Evolutionary conservation across 2,888 invertebrate species (phyloP), one percentile per base, ranked within the genome.

Genomic region (Theristus sp.): DNA sequence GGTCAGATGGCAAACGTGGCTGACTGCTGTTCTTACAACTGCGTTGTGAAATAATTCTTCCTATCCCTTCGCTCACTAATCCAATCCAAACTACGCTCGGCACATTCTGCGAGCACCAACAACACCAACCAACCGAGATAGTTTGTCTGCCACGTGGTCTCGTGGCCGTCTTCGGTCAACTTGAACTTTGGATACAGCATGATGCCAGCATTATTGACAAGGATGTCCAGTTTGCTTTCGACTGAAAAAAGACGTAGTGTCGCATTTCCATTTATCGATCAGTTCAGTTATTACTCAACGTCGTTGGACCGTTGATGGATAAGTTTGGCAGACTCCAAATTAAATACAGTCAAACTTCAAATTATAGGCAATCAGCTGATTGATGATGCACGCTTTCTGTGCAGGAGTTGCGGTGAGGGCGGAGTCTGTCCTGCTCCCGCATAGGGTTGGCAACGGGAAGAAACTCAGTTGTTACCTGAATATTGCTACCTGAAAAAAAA

Each of bases 71-170:
- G n/a, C n/a, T n/a, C n/a, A n/a, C n/a, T n/a, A n/a, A n/a, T 38
- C 17, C 6, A 38, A 38, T 38, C 38, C 6, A 38, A 38, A 38
- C 17, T 38, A 38, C n/a, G n/a, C n/a, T n/a, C n/a, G n/a, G n/a
- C n/a, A n/a, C n/a, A n/a, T n/a, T n/a, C n/a, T n/a, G n/a, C n/a
- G n/a, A n/a, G n/a, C n/a, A n/a, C n/a, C n/a, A n/a, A n/a, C 38
- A 38, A 38, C 6, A 13, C 38, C 38, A 38, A 10, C 49, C 20
- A 49, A 2, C 88, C 85, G 67, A 91, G 77, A 75, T 89, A 87
- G 75, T 93, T 93, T 13, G 85, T 84, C 59, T 84, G 85, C 75
- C 89, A 83, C 70, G 90, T 89, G n/a, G 83, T 82, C 75, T 93
- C 91, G 69, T 83, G 84, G 0, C 88, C 88, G 72, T 90, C 89